Evolutionary conservation across 2,113 vertebrate species (phyloP), one percentile per base, ranked within the genome.

Genomic region (Grallaria varia): DNA sequence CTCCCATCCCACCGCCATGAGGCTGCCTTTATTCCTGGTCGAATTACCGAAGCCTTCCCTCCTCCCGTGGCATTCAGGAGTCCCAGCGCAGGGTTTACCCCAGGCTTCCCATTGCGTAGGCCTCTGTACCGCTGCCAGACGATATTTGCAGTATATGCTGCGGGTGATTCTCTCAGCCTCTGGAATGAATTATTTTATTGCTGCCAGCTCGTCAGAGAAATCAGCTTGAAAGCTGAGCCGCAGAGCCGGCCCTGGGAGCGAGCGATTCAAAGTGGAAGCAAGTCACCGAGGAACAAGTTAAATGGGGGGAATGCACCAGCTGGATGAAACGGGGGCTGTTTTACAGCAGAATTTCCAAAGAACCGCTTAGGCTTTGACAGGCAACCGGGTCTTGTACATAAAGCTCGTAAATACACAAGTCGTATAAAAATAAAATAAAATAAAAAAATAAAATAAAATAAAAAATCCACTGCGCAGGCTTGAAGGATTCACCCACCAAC

Each of bases 101-200:
- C 90, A 84, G 97, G 93, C 93, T 94, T 93, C 96, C 93, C 92
- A 53, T 94, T 95, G 96, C 92, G 93, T 97, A 66, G 86, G 90
- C 15, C 92, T 72, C 89, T 95, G 93, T 95, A 74, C 86, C 45
- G 86, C 87, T 95, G 95, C 94, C 96, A 95, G 86, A 50, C 4
- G 17, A 80, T 89, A 74, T 75, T 82, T 7, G 1, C 80, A 10
- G 56, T 90, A 60, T 93, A 75, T 87, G 90, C 93, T 96, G 87
- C 9, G 90, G 91, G 91, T 95, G 94, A 78, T 94, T 90, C 91
- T 91, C 91, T 49, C 77, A 82, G 93, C 76, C 92, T 95, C 94
- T 96, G 97, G 93, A 97, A 96, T 94, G 95, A 96, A 93, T 93
- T 89, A 96, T 92, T 97, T 96, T 81, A 92, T 89, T 93, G 91